These are phyloP conservation scores for Tribolium madens DNA, from an alignment of 1,140 invertebrate species.

Conservation along the genomic window DNA sequence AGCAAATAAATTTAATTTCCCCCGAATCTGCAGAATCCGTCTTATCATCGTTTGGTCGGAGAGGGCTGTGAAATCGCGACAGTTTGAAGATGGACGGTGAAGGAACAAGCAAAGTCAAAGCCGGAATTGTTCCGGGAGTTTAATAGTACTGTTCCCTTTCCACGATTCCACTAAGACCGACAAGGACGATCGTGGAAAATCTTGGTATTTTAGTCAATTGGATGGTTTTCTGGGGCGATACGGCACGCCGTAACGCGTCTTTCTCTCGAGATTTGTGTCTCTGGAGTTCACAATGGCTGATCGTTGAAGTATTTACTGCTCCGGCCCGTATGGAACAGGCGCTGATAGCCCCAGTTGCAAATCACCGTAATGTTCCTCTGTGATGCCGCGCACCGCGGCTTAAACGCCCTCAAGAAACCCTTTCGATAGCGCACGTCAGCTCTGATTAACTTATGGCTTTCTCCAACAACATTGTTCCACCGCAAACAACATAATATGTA, in stretches of 20 bases:
- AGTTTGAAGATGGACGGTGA: slow-evolving; percentile 60
- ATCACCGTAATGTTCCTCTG: slow-evolving; percentile 62
- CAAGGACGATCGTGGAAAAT: background rate
- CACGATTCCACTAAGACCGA: slow-evolving; percentile 2
- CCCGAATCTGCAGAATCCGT: slow-evolving; percentile 55
- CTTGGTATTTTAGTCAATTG: slow-evolving; percentile 35
- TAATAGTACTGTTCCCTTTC: slow-evolving; percentile 26
- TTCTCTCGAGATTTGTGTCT: slow-evolving; percentile 61
- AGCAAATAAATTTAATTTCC: slow-evolving; percentile 59
- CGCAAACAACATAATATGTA: no score
- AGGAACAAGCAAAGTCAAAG: slow-evolving; percentile 55
- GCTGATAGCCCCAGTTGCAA: slow-evolving; percentile 63
- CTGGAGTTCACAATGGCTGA: slow-evolving; percentile 62
- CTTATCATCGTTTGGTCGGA: slow-evolving; percentile 57
- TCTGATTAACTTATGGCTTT: slow-evolving; percentile 17
- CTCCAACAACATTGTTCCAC: background rate
- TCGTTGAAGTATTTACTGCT: slow-evolving; percentile 62
- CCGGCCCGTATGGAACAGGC: slow-evolving; percentile 57
- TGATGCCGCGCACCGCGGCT: slow-evolving; percentile 44
- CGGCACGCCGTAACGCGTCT: slow-evolving; percentile 54
- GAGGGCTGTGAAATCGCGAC: slow-evolving; percentile 55
- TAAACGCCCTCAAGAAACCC: slow-evolving; percentile 50
- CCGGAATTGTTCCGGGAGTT: slow-evolving; percentile 9
- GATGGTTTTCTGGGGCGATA: slow-evolving; percentile 48
- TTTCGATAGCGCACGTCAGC: slow-evolving; percentile 25